Evolutionary conservation across 2,888 invertebrate species (phyloP), one percentile per base, ranked within the genome.

Genomic region (Phengaris alcon): DNA sequence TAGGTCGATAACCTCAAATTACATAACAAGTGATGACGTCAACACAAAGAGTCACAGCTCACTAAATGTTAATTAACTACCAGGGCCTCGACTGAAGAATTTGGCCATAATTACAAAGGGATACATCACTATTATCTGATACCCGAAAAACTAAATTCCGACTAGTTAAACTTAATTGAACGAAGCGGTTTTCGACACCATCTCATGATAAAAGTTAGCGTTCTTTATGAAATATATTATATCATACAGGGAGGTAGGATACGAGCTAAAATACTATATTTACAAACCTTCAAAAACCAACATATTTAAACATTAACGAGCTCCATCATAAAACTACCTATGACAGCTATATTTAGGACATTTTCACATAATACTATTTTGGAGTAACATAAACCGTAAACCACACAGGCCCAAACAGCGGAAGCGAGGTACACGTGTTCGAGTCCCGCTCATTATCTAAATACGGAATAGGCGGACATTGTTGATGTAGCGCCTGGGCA

Each of bases 381-480:
- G 35, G 44, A 44, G 12, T 44, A 35, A 64, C 52, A 52, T 52
- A 52, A 52, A 52, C 22, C 59, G 22, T 64, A 64, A 64, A 64
- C 64, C 64, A 64, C 64, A 64, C 52, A 52, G 52, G 52, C 4
- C 52, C 10, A 52, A 52, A 52, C 35, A 64, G 64, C 64, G 64
- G 64, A 64, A 64, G 64, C 55, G 52, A 52, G 52, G 52, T 55
- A 55, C 64, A 64, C 64, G 64, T 64, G 64, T 64, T 64, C 52
- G 52, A 64, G 64, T 64, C 12, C 64, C 35, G 13, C 44, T 64
- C 64, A 64, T 64, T 64, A 64, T 6, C 64, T 35, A 64, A 64
- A 64, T 64, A 64, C 64, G 7, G 64, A 9, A 52, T 10, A 52
- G 35, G 10, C 52, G 52, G 10, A 64, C 64, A 64, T 44, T 64